These are phyloP conservation scores for Lepas anatifera DNA, from an alignment of 2,888 invertebrate species.

Conservation along the genomic window DNA sequence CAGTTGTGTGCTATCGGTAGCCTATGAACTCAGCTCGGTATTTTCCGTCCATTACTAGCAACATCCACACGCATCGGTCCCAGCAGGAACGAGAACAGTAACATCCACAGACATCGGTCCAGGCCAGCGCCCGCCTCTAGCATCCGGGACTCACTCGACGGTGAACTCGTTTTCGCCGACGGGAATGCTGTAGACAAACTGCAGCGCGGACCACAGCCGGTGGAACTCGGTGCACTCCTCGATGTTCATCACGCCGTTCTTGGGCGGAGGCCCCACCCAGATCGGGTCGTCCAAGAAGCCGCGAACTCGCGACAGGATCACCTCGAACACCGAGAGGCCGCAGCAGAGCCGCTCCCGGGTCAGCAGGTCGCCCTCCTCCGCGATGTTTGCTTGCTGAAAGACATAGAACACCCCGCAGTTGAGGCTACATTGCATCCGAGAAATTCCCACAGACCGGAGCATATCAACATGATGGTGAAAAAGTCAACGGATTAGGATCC, in stretches of 20 bases:
- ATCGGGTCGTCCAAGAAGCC: constrained; percentile 77
- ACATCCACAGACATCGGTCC: too few species aligned
- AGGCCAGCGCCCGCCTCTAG: too few species aligned
- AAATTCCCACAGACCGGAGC: too few species aligned
- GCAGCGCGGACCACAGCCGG: constrained; percentile 90
- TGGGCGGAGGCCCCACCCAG: constrained; percentile 78
- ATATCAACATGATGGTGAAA: too few species aligned
- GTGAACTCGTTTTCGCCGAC: constrained; percentile 92
- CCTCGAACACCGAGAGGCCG: constrained; percentile 89
- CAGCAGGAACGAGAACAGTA: too few species aligned
- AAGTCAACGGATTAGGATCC: too few species aligned
- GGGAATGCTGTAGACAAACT: constrained; percentile 96
- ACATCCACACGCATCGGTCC: too few species aligned
- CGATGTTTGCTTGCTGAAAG: constrained; percentile 78
- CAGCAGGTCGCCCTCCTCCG: constrained; percentile 86
- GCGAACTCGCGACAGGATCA: constrained; percentile 74
- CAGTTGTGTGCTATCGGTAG: too few species aligned
- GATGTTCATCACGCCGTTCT: constrained; percentile 88
- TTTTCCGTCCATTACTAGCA: too few species aligned
- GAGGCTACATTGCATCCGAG: too few species aligned
- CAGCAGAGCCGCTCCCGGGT: constrained; percentile 95
- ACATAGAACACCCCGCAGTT: too few species aligned
- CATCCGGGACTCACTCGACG: constrained; percentile 60
- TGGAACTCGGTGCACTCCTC: constrained; percentile 98
- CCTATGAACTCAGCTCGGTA: too few species aligned